A percentile compares a stretch with the other conserved stretches of the same genome.
phyloP scores from a whole-genome alignment of 2,113 vertebrate species.

The Pteropus alecto region DNA sequence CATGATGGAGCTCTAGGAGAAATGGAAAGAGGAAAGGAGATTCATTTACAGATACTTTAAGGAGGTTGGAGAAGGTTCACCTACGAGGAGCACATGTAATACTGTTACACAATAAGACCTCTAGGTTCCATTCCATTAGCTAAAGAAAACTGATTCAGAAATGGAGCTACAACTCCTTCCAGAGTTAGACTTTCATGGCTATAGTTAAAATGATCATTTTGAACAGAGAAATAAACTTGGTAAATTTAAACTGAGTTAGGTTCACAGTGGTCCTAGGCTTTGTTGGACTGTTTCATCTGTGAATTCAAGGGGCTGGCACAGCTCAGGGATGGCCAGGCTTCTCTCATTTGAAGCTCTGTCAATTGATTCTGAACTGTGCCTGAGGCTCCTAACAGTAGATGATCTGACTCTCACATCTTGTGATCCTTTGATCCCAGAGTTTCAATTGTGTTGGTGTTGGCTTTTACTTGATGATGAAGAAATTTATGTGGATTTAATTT shows the following conservation, averaged over 20 bases:
- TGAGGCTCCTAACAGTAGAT: background rate
- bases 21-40: background rate
- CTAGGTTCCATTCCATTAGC: background rate
- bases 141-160: background rate
- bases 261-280: background rate
- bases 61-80: background rate
- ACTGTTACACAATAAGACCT: background rate
- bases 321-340: background rate
- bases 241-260: background rate
- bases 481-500: slow-evolving; percentile 44
- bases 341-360: background rate
- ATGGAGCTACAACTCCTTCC: background rate
- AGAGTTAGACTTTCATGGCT: background rate
- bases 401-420: background rate
- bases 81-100: background rate
- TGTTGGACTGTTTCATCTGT: background rate
- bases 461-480: slow-evolving; percentile 46
- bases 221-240: background rate
- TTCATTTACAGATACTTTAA: background rate
- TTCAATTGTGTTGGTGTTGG: background rate
- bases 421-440: background rate
- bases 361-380: background rate
- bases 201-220: background rate
- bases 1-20: background rate
- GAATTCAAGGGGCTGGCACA: background rate